Evolutionary conservation across 2,888 invertebrate species (phyloP).

Genomic region (Aspidiotus destructor): DNA sequence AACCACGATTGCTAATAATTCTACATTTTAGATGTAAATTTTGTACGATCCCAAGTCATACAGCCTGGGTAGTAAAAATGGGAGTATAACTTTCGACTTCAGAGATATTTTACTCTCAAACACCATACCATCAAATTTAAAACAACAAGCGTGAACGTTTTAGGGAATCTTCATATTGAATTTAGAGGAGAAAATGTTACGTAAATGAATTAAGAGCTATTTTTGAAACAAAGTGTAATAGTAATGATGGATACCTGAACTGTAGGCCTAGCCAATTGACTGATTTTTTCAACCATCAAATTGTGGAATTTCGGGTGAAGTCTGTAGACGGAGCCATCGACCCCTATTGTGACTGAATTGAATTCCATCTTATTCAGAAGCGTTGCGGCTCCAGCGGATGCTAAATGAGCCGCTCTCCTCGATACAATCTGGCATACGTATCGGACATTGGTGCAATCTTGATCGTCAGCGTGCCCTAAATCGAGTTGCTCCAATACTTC

Average conservation of each 20-base stretch:
- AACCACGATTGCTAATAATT: too few species aligned
- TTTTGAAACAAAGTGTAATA: too few species aligned
- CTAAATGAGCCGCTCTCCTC: constrained; percentile 82
- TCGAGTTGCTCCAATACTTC: constrained; percentile 81
- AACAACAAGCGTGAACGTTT: too few species aligned
- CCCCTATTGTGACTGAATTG: constrained; percentile 57
- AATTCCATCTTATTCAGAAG: constrained; percentile 86
- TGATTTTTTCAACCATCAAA: constrained; percentile 83
- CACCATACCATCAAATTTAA: too few species aligned
- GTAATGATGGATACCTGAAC: constrained; percentile 47
- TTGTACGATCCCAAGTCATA: too few species aligned
- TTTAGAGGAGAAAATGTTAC: too few species aligned
- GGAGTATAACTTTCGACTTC: too few species aligned
- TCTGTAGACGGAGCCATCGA: constrained; percentile 59
- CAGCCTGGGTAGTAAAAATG: too few species aligned
- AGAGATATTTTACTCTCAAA: too few species aligned
- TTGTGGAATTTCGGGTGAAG: constrained; percentile 95
- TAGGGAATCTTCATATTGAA: too few species aligned
- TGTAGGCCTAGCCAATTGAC: constrained; percentile 60
- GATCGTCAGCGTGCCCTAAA: constrained; percentile 68
- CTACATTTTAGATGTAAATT: too few species aligned
- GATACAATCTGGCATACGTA: constrained; percentile 89
- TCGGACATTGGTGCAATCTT: constrained; percentile 85
- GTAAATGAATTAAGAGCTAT: too few species aligned
- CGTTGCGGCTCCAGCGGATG: constrained; percentile 79